phyloP scores from a whole-genome alignment of 2,113 vertebrate species.

The Motacilla alba region DNA sequence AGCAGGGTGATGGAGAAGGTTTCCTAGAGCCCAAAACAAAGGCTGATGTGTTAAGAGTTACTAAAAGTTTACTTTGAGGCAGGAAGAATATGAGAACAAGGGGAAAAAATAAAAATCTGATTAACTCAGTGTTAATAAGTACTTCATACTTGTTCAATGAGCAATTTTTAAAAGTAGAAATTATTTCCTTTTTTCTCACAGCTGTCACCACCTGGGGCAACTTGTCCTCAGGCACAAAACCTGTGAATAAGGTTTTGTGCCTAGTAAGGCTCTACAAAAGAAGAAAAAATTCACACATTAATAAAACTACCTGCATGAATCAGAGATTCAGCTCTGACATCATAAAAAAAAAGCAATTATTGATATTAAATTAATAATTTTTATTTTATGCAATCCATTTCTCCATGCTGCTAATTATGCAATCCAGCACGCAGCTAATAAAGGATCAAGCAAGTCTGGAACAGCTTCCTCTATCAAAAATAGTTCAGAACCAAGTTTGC shows the following conservation, averaged over 20 bases:
- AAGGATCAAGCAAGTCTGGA: neutral
- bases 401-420: neutral
- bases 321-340: neutral
- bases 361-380: neutral
- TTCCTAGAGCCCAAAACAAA: constrained; percentile 42
- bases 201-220: neutral
- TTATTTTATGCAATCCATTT: neutral
- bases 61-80: neutral
- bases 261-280: neutral
- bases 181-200: neutral
- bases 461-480: neutral
- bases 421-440: neutral
- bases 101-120: neutral
- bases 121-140: neutral
- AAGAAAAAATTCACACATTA: neutral
- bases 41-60: neutral
- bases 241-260: neutral
- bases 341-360: neutral
- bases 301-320: neutral
- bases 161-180: neutral
- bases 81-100: neutral
- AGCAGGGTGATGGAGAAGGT: neutral
- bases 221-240: neutral
- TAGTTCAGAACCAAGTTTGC: neutral
- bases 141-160: neutral